phyloP scores from a whole-genome alignment of 2,888 invertebrate genomes.

The Heteromurus nitidus region DNA sequence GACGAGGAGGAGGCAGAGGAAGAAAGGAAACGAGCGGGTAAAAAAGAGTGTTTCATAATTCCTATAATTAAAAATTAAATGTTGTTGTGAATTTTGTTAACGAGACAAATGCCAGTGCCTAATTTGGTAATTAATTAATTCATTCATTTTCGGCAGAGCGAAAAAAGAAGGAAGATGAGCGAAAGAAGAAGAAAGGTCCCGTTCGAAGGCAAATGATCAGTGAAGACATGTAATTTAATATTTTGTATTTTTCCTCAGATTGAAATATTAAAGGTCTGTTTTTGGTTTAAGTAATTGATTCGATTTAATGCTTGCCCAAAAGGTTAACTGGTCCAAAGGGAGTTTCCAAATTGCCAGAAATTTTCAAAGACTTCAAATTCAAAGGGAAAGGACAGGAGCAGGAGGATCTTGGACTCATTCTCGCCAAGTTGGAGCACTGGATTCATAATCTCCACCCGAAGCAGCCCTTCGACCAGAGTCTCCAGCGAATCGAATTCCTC shows the following conservation, averaged over 20 bases:
- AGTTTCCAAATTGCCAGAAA: conserved; percentile 85
- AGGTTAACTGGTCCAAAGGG: conserved; percentile 87
- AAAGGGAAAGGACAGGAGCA: conserved; percentile 89
- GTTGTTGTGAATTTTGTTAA: not conserved
- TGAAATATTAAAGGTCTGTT: too few species aligned
- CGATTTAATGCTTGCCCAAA: not conserved
- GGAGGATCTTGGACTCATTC: conserved; percentile 85
- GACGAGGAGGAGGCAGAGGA: conserved; percentile 52
- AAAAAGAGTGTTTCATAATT: not conserved
- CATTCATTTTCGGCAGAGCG: too few species aligned
- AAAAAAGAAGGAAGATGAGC: conserved; percentile 46
- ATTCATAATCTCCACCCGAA: conserved; percentile 93
- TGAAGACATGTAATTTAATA: conserved; percentile 72
- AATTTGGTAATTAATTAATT: too few species aligned
- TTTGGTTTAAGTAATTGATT: not conserved
- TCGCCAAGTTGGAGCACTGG: conserved; percentile 94
- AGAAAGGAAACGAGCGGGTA: conserved; percentile 19
- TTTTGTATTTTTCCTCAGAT: too few species aligned
- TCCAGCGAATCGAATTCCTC: conserved; percentile 86
- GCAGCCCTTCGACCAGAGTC: conserved; percentile 89
- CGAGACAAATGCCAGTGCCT: not conserved
- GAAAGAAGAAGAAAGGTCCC: conserved; percentile 64
- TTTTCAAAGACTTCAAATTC: conserved; percentile 88
- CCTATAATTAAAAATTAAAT: too few species aligned
- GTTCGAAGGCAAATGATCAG: conserved; percentile 61